Percentiles rank a stretch among this genome's conserved stretches.
phyloP scores from a whole-genome alignment of 2,113 vertebrate species.

The Myocastor coypus region DNA sequence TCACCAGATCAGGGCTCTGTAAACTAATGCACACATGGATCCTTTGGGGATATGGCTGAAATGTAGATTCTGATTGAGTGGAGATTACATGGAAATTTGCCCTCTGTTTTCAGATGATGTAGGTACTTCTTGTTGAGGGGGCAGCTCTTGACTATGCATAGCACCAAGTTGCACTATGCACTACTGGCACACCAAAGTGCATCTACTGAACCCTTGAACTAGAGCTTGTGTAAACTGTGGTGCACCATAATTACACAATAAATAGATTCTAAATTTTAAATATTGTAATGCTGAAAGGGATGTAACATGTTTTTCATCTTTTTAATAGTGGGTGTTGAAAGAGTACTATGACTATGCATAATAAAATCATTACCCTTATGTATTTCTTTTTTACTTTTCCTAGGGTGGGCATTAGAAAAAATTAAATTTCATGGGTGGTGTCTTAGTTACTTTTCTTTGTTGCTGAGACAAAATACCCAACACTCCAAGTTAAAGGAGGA shows the following conservation, averaged over 20 bases:
- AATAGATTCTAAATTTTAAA: background rate
- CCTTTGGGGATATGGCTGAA: background rate
- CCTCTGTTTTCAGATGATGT: background rate
- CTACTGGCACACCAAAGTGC: background rate
- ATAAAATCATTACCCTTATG: conserved; percentile 8
- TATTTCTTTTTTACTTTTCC: background rate
- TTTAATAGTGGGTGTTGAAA: conserved; percentile 1
- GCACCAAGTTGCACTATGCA: background rate
- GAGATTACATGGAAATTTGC: background rate
- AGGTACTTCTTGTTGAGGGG: background rate
- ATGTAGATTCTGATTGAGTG: background rate
- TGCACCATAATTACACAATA: background rate
- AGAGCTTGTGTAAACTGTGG: background rate
- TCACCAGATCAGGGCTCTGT: background rate
- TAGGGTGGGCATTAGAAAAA: background rate
- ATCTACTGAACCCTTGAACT: background rate
- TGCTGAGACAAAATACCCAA: background rate
- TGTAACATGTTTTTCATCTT: background rate
- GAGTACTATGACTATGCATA: background rate
- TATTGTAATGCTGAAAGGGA: background rate
- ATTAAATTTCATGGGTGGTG: background rate
- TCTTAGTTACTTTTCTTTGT: background rate
- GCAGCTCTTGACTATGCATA: background rate
- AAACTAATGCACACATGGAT: background rate
- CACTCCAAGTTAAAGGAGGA: background rate